Evolutionary conservation across 1,140 invertebrate genomes (phyloP).

Genomic region (Wasmannia auropunctata): DNA sequence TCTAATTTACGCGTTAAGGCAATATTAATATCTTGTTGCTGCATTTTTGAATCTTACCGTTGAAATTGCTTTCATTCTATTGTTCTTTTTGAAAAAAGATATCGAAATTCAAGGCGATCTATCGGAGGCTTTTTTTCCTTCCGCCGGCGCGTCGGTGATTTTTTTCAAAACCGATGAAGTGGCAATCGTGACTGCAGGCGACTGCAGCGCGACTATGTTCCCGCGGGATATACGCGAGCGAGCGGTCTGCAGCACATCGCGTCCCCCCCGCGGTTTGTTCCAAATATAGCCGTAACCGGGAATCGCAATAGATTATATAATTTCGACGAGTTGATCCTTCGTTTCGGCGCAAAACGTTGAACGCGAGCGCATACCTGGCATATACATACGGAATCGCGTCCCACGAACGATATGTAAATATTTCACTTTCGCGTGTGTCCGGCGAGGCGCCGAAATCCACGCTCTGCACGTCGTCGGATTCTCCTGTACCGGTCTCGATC

Average conservation of each 20-base stretch:
- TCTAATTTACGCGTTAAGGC: not conserved
- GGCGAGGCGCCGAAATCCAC: not conserved
- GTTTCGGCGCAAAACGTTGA: not conserved
- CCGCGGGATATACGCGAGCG: constrained; percentile 16
- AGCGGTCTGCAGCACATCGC: too few species aligned
- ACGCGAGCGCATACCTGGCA: not conserved
- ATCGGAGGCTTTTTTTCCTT: not conserved
- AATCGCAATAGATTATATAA: constrained; percentile 15
- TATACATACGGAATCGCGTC: not conserved
- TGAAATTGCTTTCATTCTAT: not conserved
- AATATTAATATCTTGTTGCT: not conserved
- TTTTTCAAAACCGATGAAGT: not conserved
- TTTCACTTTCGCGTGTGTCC: not conserved
- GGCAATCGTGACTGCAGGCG: not conserved
- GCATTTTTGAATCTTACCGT: not conserved
- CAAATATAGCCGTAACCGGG: constrained; percentile 6
- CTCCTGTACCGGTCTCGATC: not conserved
- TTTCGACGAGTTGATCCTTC: not conserved
- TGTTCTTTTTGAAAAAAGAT: not conserved
- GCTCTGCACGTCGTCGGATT: not conserved
- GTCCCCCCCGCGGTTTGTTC: too few species aligned
- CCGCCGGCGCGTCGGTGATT: not conserved
- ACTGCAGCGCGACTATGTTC: not conserved
- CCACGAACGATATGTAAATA: not conserved
- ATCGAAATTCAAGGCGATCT: not conserved